Percentiles rank a stretch among this genome's conserved stretches.
These are phyloP conservation scores for Cheilosia pagana DNA, from an alignment of 2,888 invertebrate genomes.

Conservation along the genomic window DNA sequence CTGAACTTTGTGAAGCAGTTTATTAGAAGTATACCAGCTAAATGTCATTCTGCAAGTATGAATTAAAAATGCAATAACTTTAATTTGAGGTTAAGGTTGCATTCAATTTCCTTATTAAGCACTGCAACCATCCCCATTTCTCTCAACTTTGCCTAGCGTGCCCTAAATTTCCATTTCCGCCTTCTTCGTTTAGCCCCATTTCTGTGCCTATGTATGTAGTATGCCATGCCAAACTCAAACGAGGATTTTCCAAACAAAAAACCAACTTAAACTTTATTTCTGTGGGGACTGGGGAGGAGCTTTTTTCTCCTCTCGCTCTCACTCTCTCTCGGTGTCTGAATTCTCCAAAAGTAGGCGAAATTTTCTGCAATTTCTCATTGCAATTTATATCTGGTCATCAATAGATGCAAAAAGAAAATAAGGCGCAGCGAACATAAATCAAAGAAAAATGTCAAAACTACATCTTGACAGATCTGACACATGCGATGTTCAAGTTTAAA, in stretches of 20 bases:
- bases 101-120: constrained; percentile 32
- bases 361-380: not conserved
- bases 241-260: constrained; percentile 17
- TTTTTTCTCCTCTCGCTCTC: not conserved
- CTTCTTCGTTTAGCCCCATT: constrained; percentile 3
- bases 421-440: constrained; percentile 11
- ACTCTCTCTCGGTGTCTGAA: not conserved
- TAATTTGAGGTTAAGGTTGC: constrained; percentile 58
- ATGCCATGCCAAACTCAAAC: not conserved
- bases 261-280: not conserved
- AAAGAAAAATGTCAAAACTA: constrained; percentile 22
- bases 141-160: constrained; percentile 38
- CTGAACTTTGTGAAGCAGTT: not conserved
- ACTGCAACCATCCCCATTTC: not conserved
- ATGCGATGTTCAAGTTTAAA: constrained; percentile 45
- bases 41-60: not conserved
- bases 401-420: not conserved
- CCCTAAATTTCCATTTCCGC: constrained; percentile 55
- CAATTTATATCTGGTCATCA: not conserved
- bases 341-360: not conserved
- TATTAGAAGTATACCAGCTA: not conserved
- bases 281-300: not conserved
- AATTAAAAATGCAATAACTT: constrained; percentile 25
- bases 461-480: constrained; percentile 64
- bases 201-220: not conserved